Percentiles rank a stretch among this genome's conserved stretches.
phyloP scores from a whole-genome alignment of 2,888 invertebrate genomes.

The Plagodis dolabraria region DNA sequence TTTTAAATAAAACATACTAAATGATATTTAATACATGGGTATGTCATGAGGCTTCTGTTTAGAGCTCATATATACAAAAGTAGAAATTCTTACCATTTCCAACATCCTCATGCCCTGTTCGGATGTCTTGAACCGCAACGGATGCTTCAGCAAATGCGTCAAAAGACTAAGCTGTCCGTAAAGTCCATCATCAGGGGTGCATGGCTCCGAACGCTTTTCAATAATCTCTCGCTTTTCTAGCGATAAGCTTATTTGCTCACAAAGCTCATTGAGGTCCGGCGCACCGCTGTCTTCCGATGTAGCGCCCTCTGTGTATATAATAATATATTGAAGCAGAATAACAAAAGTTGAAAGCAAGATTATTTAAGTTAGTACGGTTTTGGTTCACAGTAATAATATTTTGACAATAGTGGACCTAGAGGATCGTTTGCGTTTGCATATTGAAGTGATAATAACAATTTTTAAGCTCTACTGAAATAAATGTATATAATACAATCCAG shows the following conservation, averaged over 20 bases:
- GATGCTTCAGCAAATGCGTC: conserved; percentile 95
- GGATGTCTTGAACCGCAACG: conserved; percentile 93
- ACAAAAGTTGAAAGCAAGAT: too few relatives aligned
- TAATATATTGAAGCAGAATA: too few relatives aligned
- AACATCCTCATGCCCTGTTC: conserved; percentile 89
- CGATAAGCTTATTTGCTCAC: conserved; percentile 89
- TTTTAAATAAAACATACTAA: too few relatives aligned
- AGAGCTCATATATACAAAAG: neutral
- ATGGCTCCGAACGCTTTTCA: conserved; percentile 91
- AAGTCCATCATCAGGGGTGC: conserved; percentile 95
- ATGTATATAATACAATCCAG: too few relatives aligned
- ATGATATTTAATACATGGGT: too few relatives aligned
- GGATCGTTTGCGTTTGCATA: too few relatives aligned
- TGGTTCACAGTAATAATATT: too few relatives aligned
- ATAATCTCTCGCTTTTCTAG: conserved; percentile 91
- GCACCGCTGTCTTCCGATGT: conserved; percentile 78
- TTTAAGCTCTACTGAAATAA: too few relatives aligned
- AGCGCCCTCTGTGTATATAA: conserved; percentile 61
- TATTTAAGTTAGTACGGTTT: too few relatives aligned
- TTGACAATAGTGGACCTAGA: too few relatives aligned
- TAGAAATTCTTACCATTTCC: conserved; percentile 77
- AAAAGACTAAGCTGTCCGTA: conserved; percentile 94
- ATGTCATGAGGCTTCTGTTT: neutral
- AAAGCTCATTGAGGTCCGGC: conserved; percentile 88
- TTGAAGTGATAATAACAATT: too few relatives aligned